Conservation (phyloP, 2,888 invertebrate genomes). For the Lochmaea crataegi region DNA sequence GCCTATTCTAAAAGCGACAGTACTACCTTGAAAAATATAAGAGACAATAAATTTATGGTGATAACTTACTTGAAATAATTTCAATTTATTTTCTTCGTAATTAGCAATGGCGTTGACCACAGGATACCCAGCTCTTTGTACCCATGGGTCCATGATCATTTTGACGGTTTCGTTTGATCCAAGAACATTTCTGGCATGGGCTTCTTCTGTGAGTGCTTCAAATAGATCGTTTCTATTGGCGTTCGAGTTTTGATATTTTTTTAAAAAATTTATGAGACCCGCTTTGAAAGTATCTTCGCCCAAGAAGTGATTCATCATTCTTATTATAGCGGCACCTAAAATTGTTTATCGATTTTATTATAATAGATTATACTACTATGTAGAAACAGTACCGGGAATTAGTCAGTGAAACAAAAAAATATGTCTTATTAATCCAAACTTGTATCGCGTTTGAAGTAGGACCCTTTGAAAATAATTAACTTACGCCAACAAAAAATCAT, state of each 20-base stretch:
- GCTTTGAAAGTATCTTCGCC: constrained; percentile 71
- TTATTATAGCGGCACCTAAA: constrained; percentile 74
- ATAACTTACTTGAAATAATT: constrained; percentile 62
- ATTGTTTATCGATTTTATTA: constrained; percentile 29
- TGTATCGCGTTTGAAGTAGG: too few species aligned
- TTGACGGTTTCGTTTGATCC: constrained; percentile 66
- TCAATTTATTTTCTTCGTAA: constrained; percentile 59
- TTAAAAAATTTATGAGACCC: constrained; percentile 68
- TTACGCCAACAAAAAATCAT: neutral
- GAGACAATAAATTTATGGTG: too few species aligned
- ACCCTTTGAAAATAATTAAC: too few species aligned
- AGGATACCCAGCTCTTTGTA: constrained; percentile 76
- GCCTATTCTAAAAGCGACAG: too few species aligned
- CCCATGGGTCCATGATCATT: constrained; percentile 77
- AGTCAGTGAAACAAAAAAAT: too few species aligned
- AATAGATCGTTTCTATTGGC: constrained; percentile 79
- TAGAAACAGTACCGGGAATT: too few species aligned
- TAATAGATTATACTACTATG: too few species aligned
- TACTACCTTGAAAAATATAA: too few species aligned
- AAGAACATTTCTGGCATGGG: constrained; percentile 61
- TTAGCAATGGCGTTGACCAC: constrained; percentile 70
- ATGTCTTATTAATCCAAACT: too few species aligned
- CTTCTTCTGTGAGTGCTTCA: constrained; percentile 72
- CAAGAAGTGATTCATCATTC: constrained; percentile 79
- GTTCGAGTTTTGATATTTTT: constrained; percentile 69